These are phyloP conservation scores for Chymomyza costata DNA, from an alignment of 1,140 invertebrate genomes.

Conservation along the genomic window DNA sequence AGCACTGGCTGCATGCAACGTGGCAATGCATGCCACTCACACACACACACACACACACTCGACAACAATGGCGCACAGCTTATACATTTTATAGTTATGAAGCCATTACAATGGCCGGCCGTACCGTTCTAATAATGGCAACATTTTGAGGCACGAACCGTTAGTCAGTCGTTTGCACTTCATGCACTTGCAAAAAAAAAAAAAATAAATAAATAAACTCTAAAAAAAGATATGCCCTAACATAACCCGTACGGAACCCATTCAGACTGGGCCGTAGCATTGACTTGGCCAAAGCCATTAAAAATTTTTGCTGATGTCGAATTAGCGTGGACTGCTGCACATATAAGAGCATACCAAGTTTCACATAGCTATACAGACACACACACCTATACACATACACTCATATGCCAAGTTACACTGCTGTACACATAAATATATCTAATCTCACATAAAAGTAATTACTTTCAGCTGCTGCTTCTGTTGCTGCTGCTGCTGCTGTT, in stretches of 20 bases:
- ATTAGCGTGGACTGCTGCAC: constrained; percentile 32
- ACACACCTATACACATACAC: constrained; percentile 1
- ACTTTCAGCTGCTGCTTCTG: constrained; percentile 63
- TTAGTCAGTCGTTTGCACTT: constrained; percentile 66
- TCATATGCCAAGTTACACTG: too few relatives aligned
- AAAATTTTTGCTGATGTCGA: constrained; percentile 62
- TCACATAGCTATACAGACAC: not conserved
- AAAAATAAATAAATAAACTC: constrained; percentile 4
- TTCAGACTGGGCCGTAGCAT: too few relatives aligned
- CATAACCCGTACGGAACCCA: too few relatives aligned
- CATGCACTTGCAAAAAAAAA: constrained; percentile 41
- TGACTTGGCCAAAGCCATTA: too few relatives aligned
- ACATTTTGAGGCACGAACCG: constrained; percentile 24
- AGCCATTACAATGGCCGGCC: constrained; percentile 42
- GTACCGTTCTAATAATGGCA: not conserved
- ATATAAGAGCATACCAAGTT: too few relatives aligned
- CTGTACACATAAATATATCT: constrained; percentile 70
- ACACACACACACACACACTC: not conserved
- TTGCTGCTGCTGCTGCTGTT: constrained; percentile 8
- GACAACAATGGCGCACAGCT: constrained; percentile 41
- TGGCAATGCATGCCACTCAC: constrained; percentile 3
- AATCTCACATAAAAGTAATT: constrained; percentile 71
- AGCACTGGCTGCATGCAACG: constrained; percentile 28
- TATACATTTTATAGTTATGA: constrained; percentile 65
- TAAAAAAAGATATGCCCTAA: constrained; percentile 27